phyloP scores from a whole-genome alignment of 1,140 invertebrate species.

The Palaemon carinicauda region DNA sequence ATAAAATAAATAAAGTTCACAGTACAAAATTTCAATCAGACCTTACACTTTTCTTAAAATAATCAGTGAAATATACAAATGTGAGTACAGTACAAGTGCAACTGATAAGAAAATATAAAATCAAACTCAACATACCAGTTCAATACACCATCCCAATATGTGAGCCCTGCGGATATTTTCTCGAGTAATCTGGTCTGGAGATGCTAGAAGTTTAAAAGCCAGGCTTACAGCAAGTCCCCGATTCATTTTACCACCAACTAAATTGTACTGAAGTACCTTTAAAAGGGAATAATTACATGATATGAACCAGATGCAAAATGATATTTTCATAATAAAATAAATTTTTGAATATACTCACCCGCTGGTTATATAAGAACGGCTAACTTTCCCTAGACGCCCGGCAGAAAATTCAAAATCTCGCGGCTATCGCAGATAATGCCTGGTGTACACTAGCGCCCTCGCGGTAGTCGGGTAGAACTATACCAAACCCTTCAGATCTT shows the following conservation, averaged over 20 bases:
- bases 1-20: not conserved
- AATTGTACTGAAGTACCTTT: conserved; percentile 69
- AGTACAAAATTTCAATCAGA: not conserved
- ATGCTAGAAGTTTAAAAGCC: conserved; percentile 79
- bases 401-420: too few species aligned
- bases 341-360: too few species aligned
- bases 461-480: too few species aligned
- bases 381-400: too few species aligned
- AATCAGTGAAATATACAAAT: too few species aligned
- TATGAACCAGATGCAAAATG: not conserved
- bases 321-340: too few species aligned
- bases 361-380: too few species aligned
- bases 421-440: too few species aligned
- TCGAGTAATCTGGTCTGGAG: conserved; percentile 70
- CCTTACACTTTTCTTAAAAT: conserved; percentile 45
- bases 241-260: conserved; percentile 70
- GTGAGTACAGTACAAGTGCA: too few species aligned
- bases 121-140: conserved; percentile 77
- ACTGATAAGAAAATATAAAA: not conserved
- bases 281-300: not conserved
- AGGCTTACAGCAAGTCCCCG: conserved; percentile 82
- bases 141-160: conserved; percentile 92
- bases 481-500: too few species aligned
- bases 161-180: conserved; percentile 82
- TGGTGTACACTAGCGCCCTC: too few species aligned